Evolutionary conservation across 2,797 vertebrate genomes (phyloP), one percentile per base, ranked within the genome.

Genomic region (Morus bassanus): DNA sequence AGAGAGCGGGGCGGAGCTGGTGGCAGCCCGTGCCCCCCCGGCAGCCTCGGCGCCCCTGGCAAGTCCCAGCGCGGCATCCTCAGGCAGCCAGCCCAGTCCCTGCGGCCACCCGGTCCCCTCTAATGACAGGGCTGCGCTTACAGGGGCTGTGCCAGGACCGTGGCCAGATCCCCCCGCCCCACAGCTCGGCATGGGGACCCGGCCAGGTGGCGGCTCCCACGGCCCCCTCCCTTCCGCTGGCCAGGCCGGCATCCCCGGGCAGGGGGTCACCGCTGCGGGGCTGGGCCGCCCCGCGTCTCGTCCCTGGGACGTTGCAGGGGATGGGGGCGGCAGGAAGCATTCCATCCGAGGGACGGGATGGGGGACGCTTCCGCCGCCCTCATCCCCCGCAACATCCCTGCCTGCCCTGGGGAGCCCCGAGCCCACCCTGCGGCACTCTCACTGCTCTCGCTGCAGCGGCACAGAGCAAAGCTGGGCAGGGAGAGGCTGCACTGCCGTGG

Each of bases 71-170:
- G 54, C 45, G 28, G 82, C 24, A 23, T 4, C 45, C 33, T 45
- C 35, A 24, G 95, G 95, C 95, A 83, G 85, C 33, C 68, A 25
- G 91, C 95, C 95, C 69, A 45, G 91, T 17, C 85, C 73, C 60
- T 88, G 94, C 4, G 87, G 94, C 83, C 60, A 41, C 46, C 43
- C 3, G 33, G 45, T 8, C 78, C 85, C 85, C 68, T 10, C 69
- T 96, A 94, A 96, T 96, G 82, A 96, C 85, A 96, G 91, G 61
- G 54, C 74, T 84, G 63, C 0, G 10, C 7, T 31, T 10, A 76
- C 6, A 53, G 84, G 89, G 79, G 69, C 78, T 21, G 79, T 8
- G 13, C 54, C 6, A 18, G 59, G 83, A 84, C 7, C 11, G 35
- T 10, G 27, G 74, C 67, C 88, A 85, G 72, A 39, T 14, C 23